Percentiles rank a stretch among this genome's conserved stretches.
Evolutionary conservation across 2,888 invertebrate genomes (phyloP).

Genomic region (Erebia aethiops): DNA sequence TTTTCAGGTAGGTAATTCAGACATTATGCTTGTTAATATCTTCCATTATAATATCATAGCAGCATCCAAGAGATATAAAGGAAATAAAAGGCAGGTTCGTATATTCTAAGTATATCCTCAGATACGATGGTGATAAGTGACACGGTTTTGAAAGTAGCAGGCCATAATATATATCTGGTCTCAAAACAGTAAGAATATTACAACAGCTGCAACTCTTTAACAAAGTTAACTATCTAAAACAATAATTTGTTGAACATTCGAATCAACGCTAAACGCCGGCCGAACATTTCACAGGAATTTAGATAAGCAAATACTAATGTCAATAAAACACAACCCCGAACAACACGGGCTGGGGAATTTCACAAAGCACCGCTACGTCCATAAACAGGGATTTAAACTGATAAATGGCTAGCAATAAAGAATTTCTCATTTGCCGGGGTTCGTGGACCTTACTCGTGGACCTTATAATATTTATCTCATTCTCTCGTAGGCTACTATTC

Average conservation of each 20-base stretch:
- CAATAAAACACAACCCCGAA: constrained; percentile 47
- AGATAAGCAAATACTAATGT: constrained; percentile 47
- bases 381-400: constrained; percentile 46
- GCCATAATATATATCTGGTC: neutral
- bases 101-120: too few species aligned
- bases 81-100: too few species aligned
- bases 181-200: neutral
- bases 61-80: too few species aligned
- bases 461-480: too few species aligned
- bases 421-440: constrained; percentile 39
- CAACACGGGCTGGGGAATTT: constrained; percentile 32
- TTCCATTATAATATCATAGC: too few species aligned
- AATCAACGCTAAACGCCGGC: constrained; percentile 11
- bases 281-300: constrained; percentile 21
- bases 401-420: constrained; percentile 45
- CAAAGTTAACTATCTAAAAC: neutral
- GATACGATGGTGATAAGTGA: too few species aligned
- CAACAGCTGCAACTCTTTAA: constrained; percentile 5
- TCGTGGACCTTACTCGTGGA: neutral
- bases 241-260: constrained; percentile 17
- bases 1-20: neutral
- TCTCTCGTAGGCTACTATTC: too few species aligned
- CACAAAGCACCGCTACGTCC: constrained; percentile 44
- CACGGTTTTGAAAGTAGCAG: too few species aligned
- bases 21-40: neutral